Conservation (phyloP, 2,797 vertebrate genomes). For the Pangasius djambal region DNA sequence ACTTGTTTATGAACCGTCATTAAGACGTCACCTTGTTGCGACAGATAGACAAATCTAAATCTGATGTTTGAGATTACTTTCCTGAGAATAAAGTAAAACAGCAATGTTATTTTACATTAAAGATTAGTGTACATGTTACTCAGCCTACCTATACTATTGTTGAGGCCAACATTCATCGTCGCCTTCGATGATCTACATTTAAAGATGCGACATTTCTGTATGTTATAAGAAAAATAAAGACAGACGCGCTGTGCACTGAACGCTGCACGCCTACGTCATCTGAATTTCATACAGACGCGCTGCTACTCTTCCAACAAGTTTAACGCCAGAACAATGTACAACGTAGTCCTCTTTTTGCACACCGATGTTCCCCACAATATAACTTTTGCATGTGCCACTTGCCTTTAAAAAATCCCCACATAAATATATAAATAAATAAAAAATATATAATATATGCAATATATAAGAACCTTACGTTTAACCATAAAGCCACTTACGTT, state of each 20-base stretch:
- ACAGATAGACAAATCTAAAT: background rate
- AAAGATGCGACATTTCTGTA: background rate
- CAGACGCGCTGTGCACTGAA: background rate
- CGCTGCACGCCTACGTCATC: background rate
- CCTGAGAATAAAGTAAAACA: too few relatives aligned
- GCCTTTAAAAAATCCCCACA: background rate
- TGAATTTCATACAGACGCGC: background rate
- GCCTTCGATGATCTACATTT: constrained; percentile 4
- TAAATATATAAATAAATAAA: background rate
- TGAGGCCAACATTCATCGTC: constrained; percentile 31
- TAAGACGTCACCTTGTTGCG: background rate
- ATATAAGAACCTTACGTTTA: constrained; percentile 12
- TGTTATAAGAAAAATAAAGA: background rate
- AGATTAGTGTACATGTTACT: background rate
- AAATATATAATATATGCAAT: background rate
- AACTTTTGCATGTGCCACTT: background rate
- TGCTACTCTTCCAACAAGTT: background rate
- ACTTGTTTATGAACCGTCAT: background rate
- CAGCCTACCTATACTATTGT: constrained; percentile 34
- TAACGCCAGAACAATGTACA: background rate
- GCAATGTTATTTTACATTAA: background rate
- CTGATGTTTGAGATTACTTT: background rate
- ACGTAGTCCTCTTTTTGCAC: background rate
- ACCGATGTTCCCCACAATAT: background rate
- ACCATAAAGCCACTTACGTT: constrained; percentile 17